Base-by-base conservation (phyloP, 2,888 invertebrate genomes). In the Seira musarum region DNA sequence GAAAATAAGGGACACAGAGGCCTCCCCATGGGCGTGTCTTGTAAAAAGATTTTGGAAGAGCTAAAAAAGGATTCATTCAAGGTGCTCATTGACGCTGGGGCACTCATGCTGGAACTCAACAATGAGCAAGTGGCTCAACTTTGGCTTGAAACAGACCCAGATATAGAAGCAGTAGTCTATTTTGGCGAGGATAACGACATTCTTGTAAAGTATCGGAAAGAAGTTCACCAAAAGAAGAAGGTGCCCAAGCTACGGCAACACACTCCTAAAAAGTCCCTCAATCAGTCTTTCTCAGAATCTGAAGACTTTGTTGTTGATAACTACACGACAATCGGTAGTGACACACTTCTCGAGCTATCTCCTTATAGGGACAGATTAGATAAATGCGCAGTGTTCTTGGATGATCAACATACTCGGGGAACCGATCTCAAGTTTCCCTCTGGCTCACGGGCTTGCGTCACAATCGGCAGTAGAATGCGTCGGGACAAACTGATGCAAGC, bases 401-500 rank as follows among this genome's bases (percentile, higher is more conserved):
- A 85, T 35, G 85, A 85, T 49, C 80, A 75, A 10, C 85, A 85
- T 57, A 82, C 83, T 73, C 24, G 77, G 1, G 85, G 85, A 17
- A 85, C 83, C 3, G 85, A 85, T 57, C 67, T 85, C 17, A 83
- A 81, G 61, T 72, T 85, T 49, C 77, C 81, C 10, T 3, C n/a
- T 10, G 73, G 64, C 1, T 72, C 64, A 15, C 21, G 19, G 24
- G 82, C 82, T 24, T 71, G 69, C 24, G 85, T 85, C 13, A 85
- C 85, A 1, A 21, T 85, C 1, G 85, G 82, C 0, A 69, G 67
- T 65, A 74, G 76, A 21, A 67, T 85, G 6, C 80, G 79, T 13
- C 65, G 80, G n/a, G 83, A 84, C 63, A 85, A 85, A 63, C 30
- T 84, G 15, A 82, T 85, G 21, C 85, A 85, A 35, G 83, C 79